phyloP scores from a whole-genome alignment of 2,888 invertebrate genomes.

The Bembecia ichneumoniformis region DNA sequence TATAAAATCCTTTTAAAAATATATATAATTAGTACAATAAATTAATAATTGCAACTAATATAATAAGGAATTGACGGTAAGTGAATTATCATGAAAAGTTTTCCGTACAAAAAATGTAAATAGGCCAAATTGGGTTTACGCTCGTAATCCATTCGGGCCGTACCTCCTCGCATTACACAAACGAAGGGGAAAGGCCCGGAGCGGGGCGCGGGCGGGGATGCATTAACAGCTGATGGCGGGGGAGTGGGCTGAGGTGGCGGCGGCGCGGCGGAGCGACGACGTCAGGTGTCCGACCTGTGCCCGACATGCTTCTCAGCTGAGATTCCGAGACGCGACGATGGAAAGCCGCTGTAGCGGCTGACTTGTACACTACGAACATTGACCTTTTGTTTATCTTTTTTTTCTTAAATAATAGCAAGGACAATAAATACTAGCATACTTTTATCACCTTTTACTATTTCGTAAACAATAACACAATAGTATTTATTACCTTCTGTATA shows the following conservation, averaged over 20 bases:
- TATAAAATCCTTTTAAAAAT: too few relatives aligned
- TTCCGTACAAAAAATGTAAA: neutral
- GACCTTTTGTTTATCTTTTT: conserved; percentile 64
- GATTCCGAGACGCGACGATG: conserved; percentile 32
- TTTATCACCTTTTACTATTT: too few relatives aligned
- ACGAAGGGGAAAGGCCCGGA: conserved; percentile 69
- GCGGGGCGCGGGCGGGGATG: conserved; percentile 41
- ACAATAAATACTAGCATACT: too few relatives aligned
- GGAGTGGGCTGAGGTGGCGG: conserved; percentile 23
- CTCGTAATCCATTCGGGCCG: conserved; percentile 32
- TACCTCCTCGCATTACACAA: conserved; percentile 67
- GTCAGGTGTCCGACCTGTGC: conserved; percentile 61
- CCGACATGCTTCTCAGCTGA: conserved; percentile 31
- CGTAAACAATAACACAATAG: too few relatives aligned
- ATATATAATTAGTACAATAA: too few relatives aligned
- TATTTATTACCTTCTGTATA: too few relatives aligned
- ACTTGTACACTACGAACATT: conserved; percentile 41
- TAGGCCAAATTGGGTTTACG: neutral
- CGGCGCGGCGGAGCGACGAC: conserved; percentile 32
- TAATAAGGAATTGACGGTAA: too few relatives aligned
- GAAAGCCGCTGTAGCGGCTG: conserved; percentile 41
- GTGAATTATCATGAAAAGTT: neutral
- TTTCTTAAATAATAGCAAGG: conserved; percentile 13
- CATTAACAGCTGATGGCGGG: conserved; percentile 69
- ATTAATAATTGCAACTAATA: too few relatives aligned